phyloP scores from a whole-genome alignment of 1,140 invertebrate genomes.

The Hermetia illucens region DNA sequence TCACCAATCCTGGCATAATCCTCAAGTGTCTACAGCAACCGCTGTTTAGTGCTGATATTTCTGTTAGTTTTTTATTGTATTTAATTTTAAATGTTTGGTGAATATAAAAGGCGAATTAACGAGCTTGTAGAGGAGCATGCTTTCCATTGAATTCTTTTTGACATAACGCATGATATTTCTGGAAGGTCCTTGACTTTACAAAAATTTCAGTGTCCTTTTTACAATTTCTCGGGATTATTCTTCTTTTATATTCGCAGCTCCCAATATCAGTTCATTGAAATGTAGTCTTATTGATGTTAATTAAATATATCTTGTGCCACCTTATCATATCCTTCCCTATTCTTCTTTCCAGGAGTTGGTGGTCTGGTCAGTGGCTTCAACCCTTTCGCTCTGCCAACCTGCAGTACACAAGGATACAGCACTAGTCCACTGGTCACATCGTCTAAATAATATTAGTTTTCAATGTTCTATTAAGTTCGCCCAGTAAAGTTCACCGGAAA shows the following conservation, averaged over 20 bases:
- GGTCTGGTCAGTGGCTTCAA: slow-evolving; percentile 74
- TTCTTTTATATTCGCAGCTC: background rate
- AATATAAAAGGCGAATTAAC: no score
- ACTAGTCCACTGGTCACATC: slow-evolving; percentile 68
- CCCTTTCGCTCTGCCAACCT: slow-evolving; percentile 78
- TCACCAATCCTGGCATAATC: slow-evolving; percentile 31
- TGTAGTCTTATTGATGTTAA: background rate
- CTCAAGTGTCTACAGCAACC: slow-evolving; percentile 21
- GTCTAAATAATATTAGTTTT: slow-evolving; percentile 58
- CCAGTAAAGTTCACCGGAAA: no score
- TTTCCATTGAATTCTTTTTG: no score
- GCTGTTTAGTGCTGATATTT: slow-evolving; percentile 30
- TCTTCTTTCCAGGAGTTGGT: slow-evolving; percentile 45
- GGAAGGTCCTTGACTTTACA: no score
- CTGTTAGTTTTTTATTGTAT: slow-evolving; percentile 9
- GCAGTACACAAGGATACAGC: slow-evolving; percentile 71
- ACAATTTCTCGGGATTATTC: background rate
- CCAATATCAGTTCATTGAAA: background rate
- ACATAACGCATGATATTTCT: no score
- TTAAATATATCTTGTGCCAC: background rate
- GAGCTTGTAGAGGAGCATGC: no score
- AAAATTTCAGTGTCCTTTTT: slow-evolving; percentile 1
- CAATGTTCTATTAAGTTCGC: no score
- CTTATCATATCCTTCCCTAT: slow-evolving; percentile 3
- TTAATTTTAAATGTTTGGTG: slow-evolving; percentile 5